Evolutionary conservation across 2,888 invertebrate species (phyloP).

Genomic region (Parnassius smintheus): DNA sequence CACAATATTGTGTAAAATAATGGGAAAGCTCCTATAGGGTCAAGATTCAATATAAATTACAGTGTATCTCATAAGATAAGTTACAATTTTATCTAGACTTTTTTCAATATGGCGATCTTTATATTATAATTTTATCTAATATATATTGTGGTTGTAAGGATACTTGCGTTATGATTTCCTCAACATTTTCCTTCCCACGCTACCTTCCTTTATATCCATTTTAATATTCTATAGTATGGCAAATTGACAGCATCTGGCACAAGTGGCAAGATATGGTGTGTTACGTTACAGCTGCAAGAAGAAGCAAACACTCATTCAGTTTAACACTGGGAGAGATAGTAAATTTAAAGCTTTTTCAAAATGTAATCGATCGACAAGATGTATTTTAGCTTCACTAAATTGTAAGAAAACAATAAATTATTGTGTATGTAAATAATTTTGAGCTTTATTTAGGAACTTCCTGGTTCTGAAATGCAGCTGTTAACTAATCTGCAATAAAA

Average conservation of each 20-base stretch:
- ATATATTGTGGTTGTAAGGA: conserved; percentile 88
- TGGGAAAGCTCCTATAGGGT: conserved; percentile 73
- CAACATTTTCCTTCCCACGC: conserved; percentile 56
- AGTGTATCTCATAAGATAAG: conserved; percentile 81
- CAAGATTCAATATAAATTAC: conserved; percentile 77
- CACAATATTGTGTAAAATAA: conserved; percentile 72
- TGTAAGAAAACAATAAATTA: conserved; percentile 81
- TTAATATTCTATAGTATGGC: conserved; percentile 44
- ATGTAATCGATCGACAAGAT: conserved; percentile 78
- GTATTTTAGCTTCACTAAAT: conserved; percentile 81
- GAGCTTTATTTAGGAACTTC: conserved; percentile 76
- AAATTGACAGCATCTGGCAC: conserved; percentile 46
- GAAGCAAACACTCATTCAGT: conserved; percentile 68
- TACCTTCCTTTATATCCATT: conserved; percentile 60
- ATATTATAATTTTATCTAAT: conserved; percentile 84
- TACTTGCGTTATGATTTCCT: conserved; percentile 80
- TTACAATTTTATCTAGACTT: conserved; percentile 76
- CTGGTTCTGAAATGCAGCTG: conserved; percentile 50
- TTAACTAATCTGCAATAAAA: conserved; percentile 27
- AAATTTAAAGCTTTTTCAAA: conserved; percentile 73
- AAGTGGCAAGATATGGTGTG: conserved; percentile 68
- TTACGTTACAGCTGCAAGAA: conserved; percentile 64
- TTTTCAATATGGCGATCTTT: conserved; percentile 83
- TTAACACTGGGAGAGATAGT: conserved; percentile 67
- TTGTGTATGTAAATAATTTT: conserved; percentile 80